Evolutionary conservation across 2,888 invertebrate species (phyloP).

Genomic region (Megalurothrips usitatus): DNA sequence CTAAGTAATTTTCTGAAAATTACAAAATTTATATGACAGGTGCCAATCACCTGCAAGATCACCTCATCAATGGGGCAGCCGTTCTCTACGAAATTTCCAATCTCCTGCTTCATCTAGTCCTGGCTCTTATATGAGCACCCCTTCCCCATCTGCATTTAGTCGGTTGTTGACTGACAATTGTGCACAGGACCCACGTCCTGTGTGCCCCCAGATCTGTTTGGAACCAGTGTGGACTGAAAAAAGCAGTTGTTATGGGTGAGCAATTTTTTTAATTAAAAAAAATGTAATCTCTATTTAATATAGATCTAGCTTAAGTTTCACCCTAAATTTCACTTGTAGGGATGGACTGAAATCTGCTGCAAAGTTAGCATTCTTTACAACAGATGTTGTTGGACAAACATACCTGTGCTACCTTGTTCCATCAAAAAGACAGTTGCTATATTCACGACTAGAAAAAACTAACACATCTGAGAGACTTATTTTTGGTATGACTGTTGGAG

Average conservation of each 20-base stretch:
- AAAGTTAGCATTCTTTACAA: slow-evolving; percentile 73
- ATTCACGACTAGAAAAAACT: slow-evolving; percentile 63
- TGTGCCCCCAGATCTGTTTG: slow-evolving; percentile 80
- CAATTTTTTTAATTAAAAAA: slow-evolving; percentile 8
- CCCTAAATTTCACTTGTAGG: slow-evolving; percentile 29
- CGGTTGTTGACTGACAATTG: background rate
- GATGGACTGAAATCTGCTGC: slow-evolving; percentile 55
- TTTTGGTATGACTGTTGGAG: slow-evolving; percentile 66
- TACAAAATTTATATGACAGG: slow-evolving; percentile 44
- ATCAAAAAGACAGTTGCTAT: slow-evolving; percentile 60
- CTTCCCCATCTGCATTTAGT: background rate
- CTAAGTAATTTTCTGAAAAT: slow-evolving; percentile 29
- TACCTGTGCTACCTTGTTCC: slow-evolving; percentile 75
- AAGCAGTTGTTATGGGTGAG: slow-evolving; percentile 46
- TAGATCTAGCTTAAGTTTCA: slow-evolving; percentile 28
- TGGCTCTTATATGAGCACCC: background rate
- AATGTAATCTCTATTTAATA: no score
- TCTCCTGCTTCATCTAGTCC: background rate
- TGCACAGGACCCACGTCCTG: slow-evolving; percentile 55
- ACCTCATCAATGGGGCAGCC: slow-evolving; percentile 42
- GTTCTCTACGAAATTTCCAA: slow-evolving; percentile 39
- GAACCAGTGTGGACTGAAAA: slow-evolving; percentile 88
- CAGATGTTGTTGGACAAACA: slow-evolving; percentile 79
- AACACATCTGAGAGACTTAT: slow-evolving; percentile 59
- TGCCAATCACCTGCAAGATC: slow-evolving; percentile 50